phyloP scores from a whole-genome alignment of 37 sponge, comb jelly and placozoan species.

The Halisarca cf. caerulea region DNA sequence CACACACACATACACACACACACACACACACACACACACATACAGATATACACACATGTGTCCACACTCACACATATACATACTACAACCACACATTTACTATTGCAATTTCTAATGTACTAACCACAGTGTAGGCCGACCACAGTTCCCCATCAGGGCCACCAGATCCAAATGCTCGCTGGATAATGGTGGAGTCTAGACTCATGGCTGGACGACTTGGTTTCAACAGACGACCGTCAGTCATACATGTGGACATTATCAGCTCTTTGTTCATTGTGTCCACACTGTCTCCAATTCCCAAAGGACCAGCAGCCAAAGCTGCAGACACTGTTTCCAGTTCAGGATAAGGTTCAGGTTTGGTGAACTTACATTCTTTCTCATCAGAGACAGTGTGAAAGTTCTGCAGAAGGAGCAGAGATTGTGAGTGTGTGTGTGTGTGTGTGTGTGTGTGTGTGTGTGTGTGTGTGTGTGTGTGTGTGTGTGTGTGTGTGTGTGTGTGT shows the following conservation, averaged over 20 bases:
- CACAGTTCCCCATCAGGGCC: constrained; percentile 66
- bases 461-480: no score
- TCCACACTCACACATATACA: no score
- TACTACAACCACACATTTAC: no score
- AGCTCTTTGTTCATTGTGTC: constrained; percentile 41
- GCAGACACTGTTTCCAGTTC: constrained; percentile 68
- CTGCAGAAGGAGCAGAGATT: neutral
- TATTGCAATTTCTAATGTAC: no score
- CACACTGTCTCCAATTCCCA: constrained; percentile 66
- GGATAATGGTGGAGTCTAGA: constrained; percentile 65
- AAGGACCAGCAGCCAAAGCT: constrained; percentile 66
- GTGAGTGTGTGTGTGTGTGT: no score
- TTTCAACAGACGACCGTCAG: constrained; percentile 72
- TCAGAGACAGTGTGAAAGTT: constrained; percentile 14
- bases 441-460: no score
- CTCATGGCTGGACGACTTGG: constrained; percentile 73
- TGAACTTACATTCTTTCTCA: constrained; percentile 28
- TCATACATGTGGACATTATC: constrained; percentile 76
- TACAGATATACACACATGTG: no score
- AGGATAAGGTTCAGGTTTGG: constrained; percentile 41
- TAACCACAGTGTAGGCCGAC: constrained; percentile 64
- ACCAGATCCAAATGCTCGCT: constrained; percentile 57
- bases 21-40: no score
- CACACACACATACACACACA: no score
- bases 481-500: no score